Evolutionary conservation across 2,113 vertebrate genomes (phyloP).

Genomic region (Rhegmatorhina hoffmannsi): DNA sequence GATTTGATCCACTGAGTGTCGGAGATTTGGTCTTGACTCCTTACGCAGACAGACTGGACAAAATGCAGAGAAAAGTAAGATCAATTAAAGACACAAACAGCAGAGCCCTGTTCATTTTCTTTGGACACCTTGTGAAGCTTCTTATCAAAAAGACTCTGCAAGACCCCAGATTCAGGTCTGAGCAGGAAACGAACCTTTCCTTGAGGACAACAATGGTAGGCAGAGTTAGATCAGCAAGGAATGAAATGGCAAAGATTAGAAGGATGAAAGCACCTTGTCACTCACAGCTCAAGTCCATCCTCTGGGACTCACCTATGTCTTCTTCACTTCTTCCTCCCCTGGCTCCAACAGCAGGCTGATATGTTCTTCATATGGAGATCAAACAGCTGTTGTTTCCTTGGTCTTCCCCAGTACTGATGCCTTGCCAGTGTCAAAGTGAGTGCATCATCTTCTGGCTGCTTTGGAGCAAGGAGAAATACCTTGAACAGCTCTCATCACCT

Average conservation of each 20-base stretch:
- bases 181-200: not conserved
- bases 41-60: not conserved
- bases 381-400: not conserved
- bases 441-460: not conserved
- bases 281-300: not conserved
- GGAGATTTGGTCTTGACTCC: not conserved
- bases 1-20: not conserved
- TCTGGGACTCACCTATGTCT: not conserved
- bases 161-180: not conserved
- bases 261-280: not conserved
- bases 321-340: not conserved
- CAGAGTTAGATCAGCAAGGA: not conserved
- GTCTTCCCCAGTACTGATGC: not conserved
- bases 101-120: not conserved
- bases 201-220: not conserved
- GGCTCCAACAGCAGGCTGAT: fast-evolving
- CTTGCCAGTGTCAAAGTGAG: not conserved
- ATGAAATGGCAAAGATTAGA: not conserved
- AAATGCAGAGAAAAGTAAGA: not conserved
- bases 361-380: not conserved
- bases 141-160: not conserved
- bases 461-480: not conserved
- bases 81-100: not conserved
- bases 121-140: not conserved
- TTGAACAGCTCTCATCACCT: not conserved